A percentile compares a stretch with the other conserved stretches of the same genome.
Evolutionary conservation across 2,888 invertebrate species (phyloP).

Genomic region (Acheta domesticus): DNA sequence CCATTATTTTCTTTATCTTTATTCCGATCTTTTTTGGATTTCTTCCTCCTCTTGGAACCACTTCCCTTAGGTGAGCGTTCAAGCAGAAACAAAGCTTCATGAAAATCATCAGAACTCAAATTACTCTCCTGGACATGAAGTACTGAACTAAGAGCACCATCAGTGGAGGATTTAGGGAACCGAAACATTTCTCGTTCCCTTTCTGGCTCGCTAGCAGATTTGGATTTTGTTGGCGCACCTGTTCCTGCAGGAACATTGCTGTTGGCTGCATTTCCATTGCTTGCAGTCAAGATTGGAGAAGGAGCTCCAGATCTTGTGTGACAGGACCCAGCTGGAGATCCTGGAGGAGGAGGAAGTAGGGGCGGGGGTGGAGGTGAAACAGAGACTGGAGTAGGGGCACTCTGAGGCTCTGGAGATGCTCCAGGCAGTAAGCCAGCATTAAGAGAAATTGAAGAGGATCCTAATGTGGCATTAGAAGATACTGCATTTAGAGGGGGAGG

Average conservation of each 20-base stretch:
- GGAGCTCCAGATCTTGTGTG: slow-evolving; percentile 30
- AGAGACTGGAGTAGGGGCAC: neutral
- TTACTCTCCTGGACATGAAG: slow-evolving; percentile 57
- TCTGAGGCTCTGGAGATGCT: slow-evolving; percentile 23
- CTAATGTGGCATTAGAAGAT: slow-evolving; percentile 22
- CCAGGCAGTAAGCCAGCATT: slow-evolving; percentile 22
- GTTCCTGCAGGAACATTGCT: slow-evolving; percentile 21
- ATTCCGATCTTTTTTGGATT: slow-evolving; percentile 49
- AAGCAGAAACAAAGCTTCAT: slow-evolving; percentile 55
- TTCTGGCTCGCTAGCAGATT: slow-evolving; percentile 54
- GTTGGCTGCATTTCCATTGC: slow-evolving; percentile 40
- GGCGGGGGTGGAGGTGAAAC: slow-evolving; percentile 47
- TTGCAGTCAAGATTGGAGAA: slow-evolving; percentile 36
- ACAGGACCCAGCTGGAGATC: slow-evolving; percentile 28
- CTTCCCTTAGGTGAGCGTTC: slow-evolving; percentile 54
- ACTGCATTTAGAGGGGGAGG: slow-evolving; percentile 40
- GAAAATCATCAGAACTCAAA: slow-evolving; percentile 57
- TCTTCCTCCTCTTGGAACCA: slow-evolving; percentile 49
- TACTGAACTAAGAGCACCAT: slow-evolving; percentile 57
- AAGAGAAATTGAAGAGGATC: slow-evolving; percentile 29
- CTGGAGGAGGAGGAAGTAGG: slow-evolving; percentile 42
- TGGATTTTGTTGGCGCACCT: slow-evolving; percentile 45
- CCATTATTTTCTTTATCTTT: slow-evolving; percentile 43
- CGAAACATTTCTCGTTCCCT: slow-evolving; percentile 53
- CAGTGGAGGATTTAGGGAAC: slow-evolving; percentile 57